phyloP scores from a whole-genome alignment of 1,140 invertebrate species.

The Lepidurus couesii region DNA sequence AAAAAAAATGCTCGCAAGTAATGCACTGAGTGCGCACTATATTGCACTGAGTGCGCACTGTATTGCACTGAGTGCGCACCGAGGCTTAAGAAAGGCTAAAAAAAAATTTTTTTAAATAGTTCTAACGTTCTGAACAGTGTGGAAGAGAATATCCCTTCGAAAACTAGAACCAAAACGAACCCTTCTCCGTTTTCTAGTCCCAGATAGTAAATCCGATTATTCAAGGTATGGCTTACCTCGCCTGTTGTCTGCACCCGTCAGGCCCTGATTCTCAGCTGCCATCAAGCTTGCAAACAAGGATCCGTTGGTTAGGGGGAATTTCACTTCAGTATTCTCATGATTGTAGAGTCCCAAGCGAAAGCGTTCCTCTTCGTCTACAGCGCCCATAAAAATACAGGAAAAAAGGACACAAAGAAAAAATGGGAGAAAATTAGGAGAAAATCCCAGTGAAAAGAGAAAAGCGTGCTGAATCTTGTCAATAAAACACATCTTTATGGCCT shows the following conservation, averaged over 20 bases:
- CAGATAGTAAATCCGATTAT: slow-evolving; percentile 15
- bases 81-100: no score
- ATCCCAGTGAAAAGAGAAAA: background rate
- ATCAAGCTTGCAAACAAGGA: slow-evolving; percentile 49
- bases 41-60: no score
- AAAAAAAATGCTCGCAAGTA: no score
- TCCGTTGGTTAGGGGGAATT: slow-evolving; percentile 58
- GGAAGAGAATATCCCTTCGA: no score
- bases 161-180: background rate
- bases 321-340: slow-evolving; percentile 46
- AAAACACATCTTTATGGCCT: slow-evolving; percentile 24
- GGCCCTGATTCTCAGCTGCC: slow-evolving; percentile 44
- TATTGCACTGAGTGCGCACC: no score
- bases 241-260: slow-evolving; percentile 48
- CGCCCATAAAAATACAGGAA: background rate
- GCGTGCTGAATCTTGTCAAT: slow-evolving; percentile 20
- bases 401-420: slow-evolving; percentile 24
- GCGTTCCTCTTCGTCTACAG: slow-evolving; percentile 36
- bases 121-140: no score
- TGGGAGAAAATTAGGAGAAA: slow-evolving; percentile 28
- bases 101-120: no score
- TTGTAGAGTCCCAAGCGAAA: slow-evolving; percentile 37
- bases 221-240: slow-evolving; percentile 39
- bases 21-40: no score
- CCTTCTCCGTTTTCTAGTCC: slow-evolving; percentile 2